Percentiles rank a stretch among this genome's conserved stretches.
phyloP scores from a whole-genome alignment of 2,888 invertebrate species.

The Tetranychus piercei region DNA sequence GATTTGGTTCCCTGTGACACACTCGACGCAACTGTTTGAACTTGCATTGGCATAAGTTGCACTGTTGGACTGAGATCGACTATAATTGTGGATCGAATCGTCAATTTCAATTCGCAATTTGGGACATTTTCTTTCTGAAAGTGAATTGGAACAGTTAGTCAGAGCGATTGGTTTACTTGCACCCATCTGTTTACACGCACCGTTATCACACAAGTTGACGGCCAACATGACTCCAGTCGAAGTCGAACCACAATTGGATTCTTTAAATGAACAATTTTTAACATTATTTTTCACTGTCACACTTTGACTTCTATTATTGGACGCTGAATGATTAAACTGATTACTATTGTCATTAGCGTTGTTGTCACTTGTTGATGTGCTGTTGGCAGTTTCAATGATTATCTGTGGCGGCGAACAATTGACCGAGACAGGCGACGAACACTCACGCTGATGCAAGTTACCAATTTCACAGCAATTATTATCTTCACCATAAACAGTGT shows the following conservation, averaged over 20 bases:
- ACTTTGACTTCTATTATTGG: neutral
- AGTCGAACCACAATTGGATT: neutral
- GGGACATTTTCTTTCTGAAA: neutral
- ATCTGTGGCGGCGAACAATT: conserved; percentile 24
- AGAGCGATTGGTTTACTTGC: neutral
- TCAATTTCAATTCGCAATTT: neutral
- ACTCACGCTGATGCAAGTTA: conserved; percentile 4
- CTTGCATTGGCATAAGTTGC: neutral
- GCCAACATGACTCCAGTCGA: neutral
- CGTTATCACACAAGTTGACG: neutral
- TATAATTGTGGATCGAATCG: neutral
- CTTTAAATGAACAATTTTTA: neutral
- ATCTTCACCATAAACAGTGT: conserved; percentile 1
- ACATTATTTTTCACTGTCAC: neutral
- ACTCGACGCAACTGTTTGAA: neutral
- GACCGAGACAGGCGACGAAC: conserved; percentile 20
- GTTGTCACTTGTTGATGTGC: conserved; percentile 14
- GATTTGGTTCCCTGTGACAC: neutral
- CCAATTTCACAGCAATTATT: conserved; percentile 18
- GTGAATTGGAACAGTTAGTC: neutral
- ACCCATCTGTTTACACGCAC: neutral
- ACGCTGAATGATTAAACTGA: neutral
- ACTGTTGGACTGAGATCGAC: too few relatives aligned
- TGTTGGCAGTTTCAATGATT: conserved; percentile 25
- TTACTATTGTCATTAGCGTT: conserved; percentile 1